Percentiles rank a stretch among this genome's conserved stretches.
Evolutionary conservation across 2,888 invertebrate species (phyloP).

Genomic region (Lasioglossum oenotherae): DNA sequence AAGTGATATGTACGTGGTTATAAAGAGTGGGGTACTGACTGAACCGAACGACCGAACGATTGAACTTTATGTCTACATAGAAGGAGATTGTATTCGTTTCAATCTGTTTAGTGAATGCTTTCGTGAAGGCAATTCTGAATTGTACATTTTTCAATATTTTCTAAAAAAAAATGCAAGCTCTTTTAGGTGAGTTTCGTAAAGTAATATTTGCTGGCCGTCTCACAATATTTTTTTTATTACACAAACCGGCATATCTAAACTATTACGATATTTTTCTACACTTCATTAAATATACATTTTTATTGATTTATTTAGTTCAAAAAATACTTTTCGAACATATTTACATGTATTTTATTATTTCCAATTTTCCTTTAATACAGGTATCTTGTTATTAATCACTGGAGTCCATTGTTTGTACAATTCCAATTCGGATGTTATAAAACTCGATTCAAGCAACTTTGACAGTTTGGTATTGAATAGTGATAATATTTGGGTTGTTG

Average conservation of each 20-base stretch:
- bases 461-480: slow-evolving; percentile 92
- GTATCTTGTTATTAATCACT: slow-evolving; percentile 74
- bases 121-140: slow-evolving; percentile 17
- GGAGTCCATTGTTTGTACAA: slow-evolving; percentile 87
- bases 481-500: slow-evolving; percentile 97
- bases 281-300: not conserved
- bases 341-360: not conserved
- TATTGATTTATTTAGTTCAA: slow-evolving; percentile 22
- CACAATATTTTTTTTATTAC: slow-evolving; percentile 3
- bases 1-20: slow-evolving; percentile 46
- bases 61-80: slow-evolving; percentile 50
- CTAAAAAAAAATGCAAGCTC: slow-evolving; percentile 65
- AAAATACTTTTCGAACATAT: not conserved
- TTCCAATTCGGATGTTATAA: slow-evolving; percentile 91
- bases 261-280: slow-evolving; percentile 1
- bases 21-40: slow-evolving; percentile 40
- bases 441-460: slow-evolving; percentile 95
- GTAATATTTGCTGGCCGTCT: not conserved
- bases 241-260: slow-evolving; percentile 41
- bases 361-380: slow-evolving; percentile 53
- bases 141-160: slow-evolving; percentile 19
- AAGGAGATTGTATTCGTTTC: slow-evolving; percentile 50
- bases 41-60: slow-evolving; percentile 32
- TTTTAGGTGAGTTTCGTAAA: slow-evolving; percentile 65
- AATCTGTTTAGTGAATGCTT: slow-evolving; percentile 36